Percentiles rank a stretch among this genome's conserved stretches.
Conservation (phyloP, 1,140 invertebrate species). For the Nylanderia fulva region DNA sequence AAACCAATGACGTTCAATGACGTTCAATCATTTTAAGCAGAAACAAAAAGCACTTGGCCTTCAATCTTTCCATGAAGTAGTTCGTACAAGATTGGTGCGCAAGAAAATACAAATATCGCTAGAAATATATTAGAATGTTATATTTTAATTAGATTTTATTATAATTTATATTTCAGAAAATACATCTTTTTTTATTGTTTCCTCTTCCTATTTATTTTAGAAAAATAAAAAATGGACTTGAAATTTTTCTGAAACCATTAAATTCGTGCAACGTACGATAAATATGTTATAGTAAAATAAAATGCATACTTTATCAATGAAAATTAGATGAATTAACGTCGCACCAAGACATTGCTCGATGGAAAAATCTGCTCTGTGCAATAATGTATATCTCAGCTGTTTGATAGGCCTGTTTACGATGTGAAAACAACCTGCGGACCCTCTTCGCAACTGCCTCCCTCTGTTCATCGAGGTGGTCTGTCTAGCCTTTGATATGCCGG, state of each 20-base stretch:
- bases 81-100: background rate
- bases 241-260: background rate
- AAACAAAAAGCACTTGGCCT: background rate
- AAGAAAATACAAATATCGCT: background rate
- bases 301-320: background rate
- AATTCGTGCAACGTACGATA: background rate
- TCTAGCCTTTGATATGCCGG: constrained; percentile 26
- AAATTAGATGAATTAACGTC: background rate
- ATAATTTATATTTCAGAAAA: background rate
- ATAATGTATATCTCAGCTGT: constrained; percentile 31
- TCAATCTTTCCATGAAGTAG: background rate
- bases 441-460: background rate
- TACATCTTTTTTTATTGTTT: background rate
- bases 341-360: background rate
- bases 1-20: background rate
- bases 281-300: constrained; percentile 4
- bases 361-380: background rate
- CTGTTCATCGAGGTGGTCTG: constrained; percentile 31
- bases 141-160: background rate
- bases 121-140: background rate
- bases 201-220: background rate
- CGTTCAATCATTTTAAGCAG: background rate
- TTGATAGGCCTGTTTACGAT: constrained; percentile 26
- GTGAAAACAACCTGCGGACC: constrained; percentile 3
- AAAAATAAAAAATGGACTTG: background rate